Evolutionary conservation across 2,797 vertebrate species (phyloP), one percentile per base, ranked within the genome.

Genomic region (Pteropus rufus): DNA sequence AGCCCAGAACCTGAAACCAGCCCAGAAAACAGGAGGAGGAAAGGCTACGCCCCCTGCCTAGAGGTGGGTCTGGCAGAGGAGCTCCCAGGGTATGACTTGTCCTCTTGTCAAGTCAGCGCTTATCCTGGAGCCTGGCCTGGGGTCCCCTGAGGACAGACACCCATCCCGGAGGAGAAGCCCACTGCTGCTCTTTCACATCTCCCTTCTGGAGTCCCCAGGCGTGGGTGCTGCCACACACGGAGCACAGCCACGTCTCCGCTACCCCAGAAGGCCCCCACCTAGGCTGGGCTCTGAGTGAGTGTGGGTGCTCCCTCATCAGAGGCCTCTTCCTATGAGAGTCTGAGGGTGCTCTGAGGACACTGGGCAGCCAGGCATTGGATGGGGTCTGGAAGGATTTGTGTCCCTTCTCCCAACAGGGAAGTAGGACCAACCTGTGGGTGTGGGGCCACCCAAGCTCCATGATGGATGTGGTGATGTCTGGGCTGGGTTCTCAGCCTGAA

Each of bases 291-390:
- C 62, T 82, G 44, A 70, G 69, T 41, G 92, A 81, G 79, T 93
- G 91, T 64, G 67, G 73, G 0, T 6, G 31, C 77, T 92, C 70
- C 97, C 89, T 19, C 89, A 96, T 93, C 94, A 65, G 82, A 85
- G 65, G 60, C 81, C 39, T 94, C 93, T 95, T 75, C 83, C 90
- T 95, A 85, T 93, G 73, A 95, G 93, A 72, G 85, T 89, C 95
- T 86, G 72, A 96, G 87, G 86, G 88, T 64, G 88, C 19, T 26
- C 41, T 46, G 19, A 36, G 56, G 11, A 16, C 12, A 36, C n/a
- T 14, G 11, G 15, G 52, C 62, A n/a, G 10, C 31, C 19, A 39
- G 88, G 19, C 56, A 4, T 21, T 19, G 6, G 19, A 23, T 23
- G 4, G 11, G 12, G 18, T 49, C 75, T 79, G 11, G 16, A 34